Conservation (phyloP, 2,113 vertebrate genomes). For the Osmerus eperlanus region DNA sequence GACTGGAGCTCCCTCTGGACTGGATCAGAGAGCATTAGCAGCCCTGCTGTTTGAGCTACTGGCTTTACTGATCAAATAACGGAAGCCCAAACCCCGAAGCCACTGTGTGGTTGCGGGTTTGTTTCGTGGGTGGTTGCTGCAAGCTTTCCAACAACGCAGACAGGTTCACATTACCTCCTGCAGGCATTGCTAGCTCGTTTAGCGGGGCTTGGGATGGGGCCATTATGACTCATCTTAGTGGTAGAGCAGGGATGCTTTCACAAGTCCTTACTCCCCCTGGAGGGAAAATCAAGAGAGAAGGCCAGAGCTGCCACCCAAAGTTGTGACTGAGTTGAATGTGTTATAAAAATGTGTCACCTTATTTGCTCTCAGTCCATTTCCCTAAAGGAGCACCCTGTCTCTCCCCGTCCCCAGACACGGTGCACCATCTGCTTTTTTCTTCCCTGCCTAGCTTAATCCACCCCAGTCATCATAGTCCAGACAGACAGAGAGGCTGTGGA, state of each 20-base stretch:
- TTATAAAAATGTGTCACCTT: conserved; percentile 8
- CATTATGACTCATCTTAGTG: conserved; percentile 6
- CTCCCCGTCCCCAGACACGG: not conserved
- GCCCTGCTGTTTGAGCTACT: conserved; percentile 46
- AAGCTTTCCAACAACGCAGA: not conserved
- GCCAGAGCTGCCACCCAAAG: not conserved
- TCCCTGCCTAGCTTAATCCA: conserved; percentile 38
- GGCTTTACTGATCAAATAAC: conserved; percentile 54
- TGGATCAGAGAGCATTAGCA: conserved; percentile 34
- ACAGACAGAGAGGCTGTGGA: conserved; percentile 38
- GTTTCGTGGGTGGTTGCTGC: conserved; percentile 1
- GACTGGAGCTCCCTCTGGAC: conserved; percentile 14
- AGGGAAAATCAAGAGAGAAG: not conserved
- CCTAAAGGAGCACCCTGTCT: not conserved
- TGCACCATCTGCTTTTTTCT: conserved; percentile 29
- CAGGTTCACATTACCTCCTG: not conserved
- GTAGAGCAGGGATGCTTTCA: not conserved
- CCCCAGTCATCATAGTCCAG: conserved; percentile 34
- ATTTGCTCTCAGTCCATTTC: conserved; percentile 2
- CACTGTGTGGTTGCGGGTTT: conserved; percentile 1
- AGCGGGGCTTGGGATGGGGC: not conserved
- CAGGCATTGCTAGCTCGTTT: not conserved
- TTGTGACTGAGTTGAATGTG: not conserved
- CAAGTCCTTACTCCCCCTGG: not conserved
- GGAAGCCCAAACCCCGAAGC: not conserved